Conservation (phyloP, 2,113 vertebrate species). For the Oxygymnocypris stewartii region DNA sequence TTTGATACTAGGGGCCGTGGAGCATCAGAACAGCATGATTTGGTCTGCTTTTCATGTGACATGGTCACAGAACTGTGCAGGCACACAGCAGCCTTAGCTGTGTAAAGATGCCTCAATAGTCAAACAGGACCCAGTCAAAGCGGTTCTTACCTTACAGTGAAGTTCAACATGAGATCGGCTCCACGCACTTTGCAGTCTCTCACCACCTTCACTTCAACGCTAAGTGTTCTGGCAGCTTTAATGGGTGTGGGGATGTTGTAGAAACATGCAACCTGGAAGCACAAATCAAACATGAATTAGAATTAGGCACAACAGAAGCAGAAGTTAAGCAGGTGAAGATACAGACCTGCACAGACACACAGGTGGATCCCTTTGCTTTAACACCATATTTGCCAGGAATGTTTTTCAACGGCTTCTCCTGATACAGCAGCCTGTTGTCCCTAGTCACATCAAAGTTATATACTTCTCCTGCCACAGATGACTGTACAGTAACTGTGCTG, state of each 20-base stretch:
- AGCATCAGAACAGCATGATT: no score
- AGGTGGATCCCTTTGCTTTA: conserved; percentile 67
- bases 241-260: conserved; percentile 68
- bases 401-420: conserved; percentile 67
- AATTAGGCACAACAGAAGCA: neutral
- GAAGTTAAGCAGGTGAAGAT: neutral
- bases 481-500: conserved; percentile 61
- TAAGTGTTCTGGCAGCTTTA: conserved; percentile 32
- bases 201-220: conserved; percentile 21
- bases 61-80: no score
- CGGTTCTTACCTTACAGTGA: neutral
- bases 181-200: conserved; percentile 23
- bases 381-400: conserved; percentile 69
- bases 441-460: conserved; percentile 72
- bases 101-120: no score
- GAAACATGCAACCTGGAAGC: conserved; percentile 57
- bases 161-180: neutral
- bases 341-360: conserved; percentile 76
- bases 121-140: neutral
- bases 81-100: no score
- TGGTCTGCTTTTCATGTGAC: no score
- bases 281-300: neutral
- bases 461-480: conserved; percentile 48
- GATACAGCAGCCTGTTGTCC: conserved; percentile 81
- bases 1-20: no score